phyloP scores from a whole-genome alignment of 2,797 vertebrate genomes.

The Threskiornis aethiopicus region DNA sequence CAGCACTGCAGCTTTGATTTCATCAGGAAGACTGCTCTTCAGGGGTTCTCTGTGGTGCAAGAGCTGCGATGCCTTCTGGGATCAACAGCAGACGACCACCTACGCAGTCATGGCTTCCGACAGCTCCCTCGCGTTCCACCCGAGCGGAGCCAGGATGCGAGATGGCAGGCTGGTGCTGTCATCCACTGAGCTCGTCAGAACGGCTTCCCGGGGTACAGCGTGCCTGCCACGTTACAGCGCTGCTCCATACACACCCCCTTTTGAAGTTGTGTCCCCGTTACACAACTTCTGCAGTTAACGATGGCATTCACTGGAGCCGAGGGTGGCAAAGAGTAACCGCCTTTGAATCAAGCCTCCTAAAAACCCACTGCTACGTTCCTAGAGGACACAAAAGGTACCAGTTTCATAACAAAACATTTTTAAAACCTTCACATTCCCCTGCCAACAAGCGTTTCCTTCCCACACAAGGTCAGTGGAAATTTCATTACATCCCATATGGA shows the following conservation, averaged over 20 bases:
- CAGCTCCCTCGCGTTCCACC: not conserved
- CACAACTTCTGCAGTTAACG: rapidly evolving
- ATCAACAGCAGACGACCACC: not conserved
- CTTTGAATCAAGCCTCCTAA: not conserved
- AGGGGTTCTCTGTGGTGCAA: not conserved
- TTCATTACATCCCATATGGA: not conserved
- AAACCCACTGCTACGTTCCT: not conserved
- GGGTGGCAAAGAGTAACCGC: not conserved
- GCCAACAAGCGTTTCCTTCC: not conserved
- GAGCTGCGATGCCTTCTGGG: not conserved
- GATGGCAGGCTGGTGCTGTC: not conserved
- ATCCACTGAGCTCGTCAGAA: rapidly evolving
- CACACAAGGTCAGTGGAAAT: conserved; percentile 14
- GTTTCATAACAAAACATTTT: not conserved
- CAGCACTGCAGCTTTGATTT: not conserved
- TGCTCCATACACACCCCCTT: rapidly evolving
- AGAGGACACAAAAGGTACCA: not conserved
- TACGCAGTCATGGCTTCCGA: not conserved
- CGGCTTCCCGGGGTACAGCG: not conserved
- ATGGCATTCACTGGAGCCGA: rapidly evolving
- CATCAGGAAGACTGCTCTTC: not conserved
- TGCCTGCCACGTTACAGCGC: rapidly evolving
- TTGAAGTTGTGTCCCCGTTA: rapidly evolving
- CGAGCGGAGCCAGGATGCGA: not conserved
- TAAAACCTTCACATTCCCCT: not conserved